A percentile compares a stretch with the other conserved stretches of the same genome.
Evolutionary conservation across 1,140 invertebrate species (phyloP).

Genomic region (Capitella teleta): DNA sequence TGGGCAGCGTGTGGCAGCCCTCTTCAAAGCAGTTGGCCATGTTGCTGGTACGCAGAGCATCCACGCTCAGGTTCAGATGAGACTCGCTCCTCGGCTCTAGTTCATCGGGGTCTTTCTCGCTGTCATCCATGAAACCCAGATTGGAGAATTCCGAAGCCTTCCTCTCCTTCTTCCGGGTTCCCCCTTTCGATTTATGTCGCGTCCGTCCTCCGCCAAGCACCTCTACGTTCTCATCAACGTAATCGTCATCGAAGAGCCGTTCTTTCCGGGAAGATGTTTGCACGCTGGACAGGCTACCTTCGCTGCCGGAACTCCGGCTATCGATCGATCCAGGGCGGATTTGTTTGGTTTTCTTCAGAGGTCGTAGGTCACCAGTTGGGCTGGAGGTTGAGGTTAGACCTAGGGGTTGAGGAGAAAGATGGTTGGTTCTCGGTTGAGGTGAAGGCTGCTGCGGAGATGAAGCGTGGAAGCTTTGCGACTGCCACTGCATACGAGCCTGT

Average conservation of each 20-base stretch:
- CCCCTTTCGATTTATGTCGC: slow-evolving; percentile 10
- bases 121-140: slow-evolving; percentile 7
- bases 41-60: not conserved
- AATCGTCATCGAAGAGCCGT: not conserved
- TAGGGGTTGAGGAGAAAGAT: too few species aligned
- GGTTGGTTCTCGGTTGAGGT: too few species aligned
- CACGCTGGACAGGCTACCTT: not conserved
- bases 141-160: slow-evolving; percentile 1
- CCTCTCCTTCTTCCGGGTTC: slow-evolving; percentile 3
- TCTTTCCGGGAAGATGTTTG: not conserved
- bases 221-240: slow-evolving; percentile 3
- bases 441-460: too few species aligned
- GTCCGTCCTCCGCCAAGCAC: not conserved
- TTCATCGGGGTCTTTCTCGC: not conserved
- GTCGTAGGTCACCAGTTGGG: not conserved
- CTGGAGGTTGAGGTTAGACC: not conserved
- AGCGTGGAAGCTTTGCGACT: not conserved
- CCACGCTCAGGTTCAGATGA: not conserved
- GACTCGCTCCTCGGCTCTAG: not conserved
- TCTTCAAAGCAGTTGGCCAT: not conserved
- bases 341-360: not conserved
- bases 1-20: not conserved
- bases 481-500: not conserved
- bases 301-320: slow-evolving; percentile 2
- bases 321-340: not conserved